Evolutionary conservation across 1,140 invertebrate species (phyloP).

Genomic region (Danaus plexippus): DNA sequence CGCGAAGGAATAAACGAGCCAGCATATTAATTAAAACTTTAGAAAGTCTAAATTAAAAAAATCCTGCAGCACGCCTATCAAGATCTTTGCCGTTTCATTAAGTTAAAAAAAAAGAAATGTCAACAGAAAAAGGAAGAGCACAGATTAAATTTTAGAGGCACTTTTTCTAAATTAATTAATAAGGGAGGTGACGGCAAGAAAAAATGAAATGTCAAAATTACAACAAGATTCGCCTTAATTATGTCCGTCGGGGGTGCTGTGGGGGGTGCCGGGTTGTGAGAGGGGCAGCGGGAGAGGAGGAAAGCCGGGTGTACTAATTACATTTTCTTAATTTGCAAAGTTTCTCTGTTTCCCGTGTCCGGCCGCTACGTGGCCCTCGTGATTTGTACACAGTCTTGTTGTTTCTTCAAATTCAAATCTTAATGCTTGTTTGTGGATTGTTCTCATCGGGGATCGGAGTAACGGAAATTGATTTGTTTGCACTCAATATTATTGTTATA

Average conservation of each 20-base stretch:
- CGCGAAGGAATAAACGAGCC: slow-evolving; percentile 2
- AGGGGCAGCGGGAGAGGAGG: slow-evolving; percentile 15
- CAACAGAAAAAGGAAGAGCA: slow-evolving; percentile 44
- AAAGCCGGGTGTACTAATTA: slow-evolving; percentile 40
- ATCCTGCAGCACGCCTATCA: slow-evolving; percentile 35
- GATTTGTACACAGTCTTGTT: slow-evolving; percentile 17
- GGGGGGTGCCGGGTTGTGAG: slow-evolving; percentile 3
- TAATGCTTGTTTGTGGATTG: not conserved
- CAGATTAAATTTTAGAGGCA: slow-evolving; percentile 63
- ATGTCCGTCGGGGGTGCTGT: slow-evolving; percentile 42
- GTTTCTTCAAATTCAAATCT: slow-evolving; percentile 4
- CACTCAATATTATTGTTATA: too few relatives aligned
- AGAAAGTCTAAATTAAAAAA: slow-evolving; percentile 15
- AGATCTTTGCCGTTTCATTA: slow-evolving; percentile 59
- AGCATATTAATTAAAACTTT: slow-evolving; percentile 16
- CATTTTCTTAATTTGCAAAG: slow-evolving; percentile 69
- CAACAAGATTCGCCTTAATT: slow-evolving; percentile 66
- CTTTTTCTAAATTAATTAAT: slow-evolving; percentile 64
- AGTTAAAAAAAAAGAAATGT: slow-evolving; percentile 46
- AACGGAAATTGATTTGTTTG: not conserved
- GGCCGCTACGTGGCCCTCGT: slow-evolving; percentile 25
- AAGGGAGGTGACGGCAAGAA: slow-evolving; percentile 52
- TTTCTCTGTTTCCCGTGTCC: slow-evolving; percentile 35
- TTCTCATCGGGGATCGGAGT: not conserved
- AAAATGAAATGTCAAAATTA: slow-evolving; percentile 70